Evolutionary conservation across 2,113 vertebrate species (phyloP).

Genomic region (Prionailurus bengalensis): DNA sequence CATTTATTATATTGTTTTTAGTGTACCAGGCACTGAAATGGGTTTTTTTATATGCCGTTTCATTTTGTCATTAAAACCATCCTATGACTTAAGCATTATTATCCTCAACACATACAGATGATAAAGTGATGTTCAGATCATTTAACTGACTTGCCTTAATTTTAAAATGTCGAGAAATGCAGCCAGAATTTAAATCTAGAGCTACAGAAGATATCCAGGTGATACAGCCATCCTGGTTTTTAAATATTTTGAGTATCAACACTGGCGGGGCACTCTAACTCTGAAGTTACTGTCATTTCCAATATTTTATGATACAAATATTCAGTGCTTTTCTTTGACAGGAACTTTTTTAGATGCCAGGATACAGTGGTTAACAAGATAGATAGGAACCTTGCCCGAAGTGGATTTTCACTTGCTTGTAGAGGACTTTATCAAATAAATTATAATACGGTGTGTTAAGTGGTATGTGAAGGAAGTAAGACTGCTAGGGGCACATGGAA

Average conservation of each 20-base stretch:
- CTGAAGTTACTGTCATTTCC: background rate
- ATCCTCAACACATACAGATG: constrained; percentile 7
- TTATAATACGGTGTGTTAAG: background rate
- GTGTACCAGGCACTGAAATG: background rate
- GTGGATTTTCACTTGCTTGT: background rate
- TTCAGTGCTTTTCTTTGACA: background rate
- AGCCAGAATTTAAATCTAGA: constrained; percentile 54
- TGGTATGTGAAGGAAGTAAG: background rate
- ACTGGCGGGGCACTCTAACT: background rate
- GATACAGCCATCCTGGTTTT: background rate
- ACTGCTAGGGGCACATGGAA: background rate
- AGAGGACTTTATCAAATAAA: background rate
- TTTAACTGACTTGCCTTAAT: constrained; percentile 17
- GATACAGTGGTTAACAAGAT: background rate
- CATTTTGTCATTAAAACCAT: constrained; percentile 32
- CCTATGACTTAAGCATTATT: background rate
- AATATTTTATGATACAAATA: background rate
- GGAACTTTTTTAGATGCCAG: background rate
- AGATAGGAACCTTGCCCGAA: background rate
- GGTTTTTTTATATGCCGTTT: background rate
- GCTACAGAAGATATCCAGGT: background rate
- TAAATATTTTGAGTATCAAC: constrained; percentile 14
- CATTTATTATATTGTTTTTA: constrained; percentile 7
- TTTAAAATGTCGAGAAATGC: background rate
- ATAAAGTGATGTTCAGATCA: constrained; percentile 3